phyloP scores from a whole-genome alignment of 2,797 vertebrate species.

The Lophura swinhoii region DNA sequence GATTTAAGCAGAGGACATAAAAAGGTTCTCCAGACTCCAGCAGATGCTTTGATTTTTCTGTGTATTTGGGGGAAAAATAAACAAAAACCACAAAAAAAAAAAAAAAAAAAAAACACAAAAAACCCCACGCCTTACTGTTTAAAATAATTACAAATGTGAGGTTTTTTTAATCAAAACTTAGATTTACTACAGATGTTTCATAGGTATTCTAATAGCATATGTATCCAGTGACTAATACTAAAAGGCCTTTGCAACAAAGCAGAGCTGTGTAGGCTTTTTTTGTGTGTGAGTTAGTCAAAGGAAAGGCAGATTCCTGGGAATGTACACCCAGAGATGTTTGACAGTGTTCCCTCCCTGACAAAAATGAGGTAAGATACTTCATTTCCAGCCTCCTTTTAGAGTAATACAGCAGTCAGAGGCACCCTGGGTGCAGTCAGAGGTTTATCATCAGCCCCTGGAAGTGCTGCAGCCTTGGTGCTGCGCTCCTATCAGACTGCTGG shows the following conservation, averaged over 20 bases:
- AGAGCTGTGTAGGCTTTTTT: not conserved
- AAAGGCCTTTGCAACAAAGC: not conserved
- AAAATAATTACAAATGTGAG: not conserved
- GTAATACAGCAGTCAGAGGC: not conserved
- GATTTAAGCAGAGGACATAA: not conserved
- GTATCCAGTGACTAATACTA: not conserved
- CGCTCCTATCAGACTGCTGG: not conserved
- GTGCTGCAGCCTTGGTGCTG: not conserved
- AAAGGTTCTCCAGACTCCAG: not conserved
- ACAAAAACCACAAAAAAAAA: no score
- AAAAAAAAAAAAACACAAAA: no score
- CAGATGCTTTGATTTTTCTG: not conserved
- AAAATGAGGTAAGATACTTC: not conserved
- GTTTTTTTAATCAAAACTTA: not conserved
- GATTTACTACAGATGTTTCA: not conserved
- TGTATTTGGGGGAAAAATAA: fast-evolving
- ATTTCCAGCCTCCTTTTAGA: not conserved
- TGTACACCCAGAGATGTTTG: not conserved
- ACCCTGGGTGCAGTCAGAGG: not conserved
- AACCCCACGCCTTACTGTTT: not conserved
- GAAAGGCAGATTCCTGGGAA: not conserved
- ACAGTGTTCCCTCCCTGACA: not conserved
- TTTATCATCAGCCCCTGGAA: not conserved
- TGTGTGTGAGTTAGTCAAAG: not conserved
- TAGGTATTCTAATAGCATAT: not conserved